Percentiles rank a stretch among this genome's conserved stretches.
Conservation (phyloP, 37 sponge, comb jelly and placozoan genomes). For the Axinella damicornis region DNA sequence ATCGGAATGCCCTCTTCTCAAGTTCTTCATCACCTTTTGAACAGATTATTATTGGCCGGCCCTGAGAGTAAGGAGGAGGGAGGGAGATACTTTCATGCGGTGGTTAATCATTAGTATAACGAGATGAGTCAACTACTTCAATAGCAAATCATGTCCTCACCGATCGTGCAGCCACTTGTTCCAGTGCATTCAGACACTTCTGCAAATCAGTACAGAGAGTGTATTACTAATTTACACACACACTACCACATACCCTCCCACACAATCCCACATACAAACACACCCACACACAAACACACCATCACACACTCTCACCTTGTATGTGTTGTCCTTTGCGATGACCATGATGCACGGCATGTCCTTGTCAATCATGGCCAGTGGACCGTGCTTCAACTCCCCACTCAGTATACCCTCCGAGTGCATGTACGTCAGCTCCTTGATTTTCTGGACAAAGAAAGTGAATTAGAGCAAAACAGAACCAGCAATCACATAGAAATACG, state of each 20-base stretch:
- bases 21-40: slow-evolving; percentile 67
- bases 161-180: slow-evolving; percentile 88
- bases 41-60: slow-evolving; percentile 91
- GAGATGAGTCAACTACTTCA: no score
- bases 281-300: no score
- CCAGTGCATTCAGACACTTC: slow-evolving; percentile 96
- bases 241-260: no score
- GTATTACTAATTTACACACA: no score
- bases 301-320: slow-evolving; percentile 48
- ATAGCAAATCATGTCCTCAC: slow-evolving; percentile 56
- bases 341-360: slow-evolving; percentile 98
- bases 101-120: neutral
- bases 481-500: no score
- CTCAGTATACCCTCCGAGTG: slow-evolving; percentile 97
- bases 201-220: neutral
- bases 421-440: slow-evolving; percentile 95
- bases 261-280: no score
- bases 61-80: slow-evolving; percentile 31
- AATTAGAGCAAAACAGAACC: no score
- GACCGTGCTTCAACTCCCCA: slow-evolving; percentile 99
- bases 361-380: slow-evolving; percentile 97
- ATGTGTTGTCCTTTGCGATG: slow-evolving; percentile 87
- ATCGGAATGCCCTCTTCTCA: slow-evolving; percentile 14
- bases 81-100: no score
- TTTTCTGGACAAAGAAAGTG: no score